phyloP scores from a whole-genome alignment of 2,113 vertebrate species.

The Ammodytes marinus region DNA sequence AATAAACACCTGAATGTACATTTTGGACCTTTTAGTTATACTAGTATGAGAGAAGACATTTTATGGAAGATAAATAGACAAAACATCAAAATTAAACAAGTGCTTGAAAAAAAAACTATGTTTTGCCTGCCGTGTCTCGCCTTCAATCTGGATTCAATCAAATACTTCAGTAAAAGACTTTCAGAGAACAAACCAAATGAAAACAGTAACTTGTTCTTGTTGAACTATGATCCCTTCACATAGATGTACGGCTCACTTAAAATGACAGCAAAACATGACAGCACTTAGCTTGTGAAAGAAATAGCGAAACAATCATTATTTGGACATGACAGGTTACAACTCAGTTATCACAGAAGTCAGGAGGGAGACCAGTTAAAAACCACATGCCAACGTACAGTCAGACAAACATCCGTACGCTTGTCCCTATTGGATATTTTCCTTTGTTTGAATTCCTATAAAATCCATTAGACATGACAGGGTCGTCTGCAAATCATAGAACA shows the following conservation, averaged over 20 bases:
- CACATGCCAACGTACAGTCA: constrained; percentile 51
- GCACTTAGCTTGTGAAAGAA: constrained; percentile 39
- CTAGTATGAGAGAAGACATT: too few species aligned
- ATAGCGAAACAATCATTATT: constrained; percentile 18
- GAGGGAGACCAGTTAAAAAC: constrained; percentile 37
- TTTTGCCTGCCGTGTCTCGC: too few species aligned
- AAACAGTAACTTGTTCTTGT: constrained; percentile 19
- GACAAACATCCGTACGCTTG: constrained; percentile 19
- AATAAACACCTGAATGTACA: too few species aligned
- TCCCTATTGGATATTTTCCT: constrained; percentile 13
- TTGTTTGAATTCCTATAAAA: background rate
- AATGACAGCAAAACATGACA: constrained; percentile 6
- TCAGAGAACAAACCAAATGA: constrained; percentile 8
- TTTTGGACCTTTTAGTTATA: too few species aligned
- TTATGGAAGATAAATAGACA: too few species aligned
- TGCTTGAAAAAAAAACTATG: too few species aligned
- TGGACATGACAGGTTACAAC: constrained; percentile 41
- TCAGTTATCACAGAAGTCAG: constrained; percentile 38
- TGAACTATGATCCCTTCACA: constrained; percentile 46
- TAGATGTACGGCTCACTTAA: constrained; percentile 35
- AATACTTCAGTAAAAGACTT: constrained; percentile 3
- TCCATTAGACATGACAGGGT: constrained; percentile 15
- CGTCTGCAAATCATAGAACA: constrained; percentile 48
- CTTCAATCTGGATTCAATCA: background rate
- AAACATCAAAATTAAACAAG: too few species aligned